Conservation (phyloP, 2,888 invertebrate genomes). For the Rhimphoctona megacephalus region DNA sequence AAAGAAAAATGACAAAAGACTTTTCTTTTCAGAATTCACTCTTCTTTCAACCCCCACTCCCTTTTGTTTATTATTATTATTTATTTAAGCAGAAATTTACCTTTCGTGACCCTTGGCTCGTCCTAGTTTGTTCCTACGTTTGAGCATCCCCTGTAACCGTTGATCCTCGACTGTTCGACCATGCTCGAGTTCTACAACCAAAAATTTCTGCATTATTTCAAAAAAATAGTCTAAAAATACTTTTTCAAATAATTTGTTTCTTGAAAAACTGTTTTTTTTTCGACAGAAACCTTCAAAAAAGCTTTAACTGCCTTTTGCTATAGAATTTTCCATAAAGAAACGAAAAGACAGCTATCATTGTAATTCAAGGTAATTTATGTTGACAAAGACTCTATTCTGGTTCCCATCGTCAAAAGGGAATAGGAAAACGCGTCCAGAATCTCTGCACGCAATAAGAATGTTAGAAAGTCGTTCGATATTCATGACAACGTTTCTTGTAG, state of each 20-base stretch:
- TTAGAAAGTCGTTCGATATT: slow-evolving; percentile 67
- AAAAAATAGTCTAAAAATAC: background rate
- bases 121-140: slow-evolving; percentile 72
- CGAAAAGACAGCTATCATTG: background rate
- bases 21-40: background rate
- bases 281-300: background rate
- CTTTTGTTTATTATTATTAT: background rate
- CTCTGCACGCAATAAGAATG: slow-evolving; percentile 2
- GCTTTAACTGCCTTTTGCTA: background rate
- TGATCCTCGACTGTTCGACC: slow-evolving; percentile 74
- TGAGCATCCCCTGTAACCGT: slow-evolving; percentile 75
- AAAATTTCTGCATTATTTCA: background rate
- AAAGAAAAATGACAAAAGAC: background rate
- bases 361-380: background rate
- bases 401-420: slow-evolving; percentile 5
- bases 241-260: background rate
- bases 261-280: background rate
- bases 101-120: slow-evolving; percentile 73
- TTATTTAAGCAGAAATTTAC: slow-evolving; percentile 56
- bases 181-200: slow-evolving; percentile 75
- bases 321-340: background rate
- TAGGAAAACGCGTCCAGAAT: slow-evolving; percentile 15
- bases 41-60: background rate
- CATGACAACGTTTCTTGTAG: slow-evolving; percentile 21
- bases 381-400: background rate